Percentiles rank a stretch among this genome's conserved stretches.
Evolutionary conservation across 2,888 invertebrate species (phyloP).

Genomic region (Ariolimax columbianus): DNA sequence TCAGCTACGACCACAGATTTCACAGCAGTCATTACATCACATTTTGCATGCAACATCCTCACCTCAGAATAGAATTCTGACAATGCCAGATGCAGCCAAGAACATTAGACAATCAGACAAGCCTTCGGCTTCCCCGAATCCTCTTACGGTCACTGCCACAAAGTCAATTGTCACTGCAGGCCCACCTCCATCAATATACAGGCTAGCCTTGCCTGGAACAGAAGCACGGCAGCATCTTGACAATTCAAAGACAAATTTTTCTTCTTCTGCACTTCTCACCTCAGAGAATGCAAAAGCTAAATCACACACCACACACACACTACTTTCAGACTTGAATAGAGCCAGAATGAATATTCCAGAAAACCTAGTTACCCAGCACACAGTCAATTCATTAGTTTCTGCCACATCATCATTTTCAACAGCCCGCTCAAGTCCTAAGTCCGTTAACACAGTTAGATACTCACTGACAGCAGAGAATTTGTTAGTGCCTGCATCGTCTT

Average conservation of each 20-base stretch:
- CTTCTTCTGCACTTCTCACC: neutral
- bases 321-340: neutral
- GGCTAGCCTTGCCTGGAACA: conserved; percentile 27
- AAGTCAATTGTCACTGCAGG: neutral
- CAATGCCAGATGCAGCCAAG: conserved; percentile 7
- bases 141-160: neutral
- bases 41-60: conserved; percentile 14
- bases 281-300: conserved; percentile 21
- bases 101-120: neutral
- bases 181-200: neutral
- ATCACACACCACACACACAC: neutral
- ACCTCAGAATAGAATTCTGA: neutral
- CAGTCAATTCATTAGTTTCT: conserved; percentile 13
- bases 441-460: conserved; percentile 29
- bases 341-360: conserved; percentile 25
- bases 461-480: conserved; percentile 31
- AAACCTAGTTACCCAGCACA: neutral
- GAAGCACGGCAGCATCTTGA: conserved; percentile 13
- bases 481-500: conserved; percentile 2
- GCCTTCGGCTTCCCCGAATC: neutral
- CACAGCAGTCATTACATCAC: conserved; percentile 31
- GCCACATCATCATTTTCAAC: conserved; percentile 2
- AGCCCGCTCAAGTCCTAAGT: neutral
- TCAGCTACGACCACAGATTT: conserved; percentile 5
- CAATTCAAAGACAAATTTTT: neutral